Conservation (phyloP, 2,888 invertebrate genomes). For the Meiosimyza decipiens region DNA sequence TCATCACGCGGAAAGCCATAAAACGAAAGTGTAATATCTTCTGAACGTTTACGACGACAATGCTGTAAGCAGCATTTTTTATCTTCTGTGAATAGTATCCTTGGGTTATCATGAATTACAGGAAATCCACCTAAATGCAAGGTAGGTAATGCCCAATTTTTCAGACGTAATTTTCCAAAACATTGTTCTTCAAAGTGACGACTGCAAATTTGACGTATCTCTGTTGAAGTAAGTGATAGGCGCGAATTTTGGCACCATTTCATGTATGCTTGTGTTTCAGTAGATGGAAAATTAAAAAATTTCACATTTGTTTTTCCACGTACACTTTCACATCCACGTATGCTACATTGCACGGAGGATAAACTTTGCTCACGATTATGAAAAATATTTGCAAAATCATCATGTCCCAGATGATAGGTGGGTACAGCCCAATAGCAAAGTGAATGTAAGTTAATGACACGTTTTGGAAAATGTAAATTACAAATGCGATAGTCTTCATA, state of each 20-base stretch:
- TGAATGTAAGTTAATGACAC: slow-evolving; percentile 61
- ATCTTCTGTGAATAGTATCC: slow-evolving; percentile 57
- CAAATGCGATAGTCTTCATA: slow-evolving; percentile 57
- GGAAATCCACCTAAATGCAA: slow-evolving; percentile 59
- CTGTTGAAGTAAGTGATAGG: slow-evolving; percentile 58
- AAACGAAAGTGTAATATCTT: slow-evolving; percentile 59
- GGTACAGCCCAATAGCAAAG: slow-evolving; percentile 63
- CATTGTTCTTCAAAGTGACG: slow-evolving; percentile 61
- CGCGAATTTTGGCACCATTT: slow-evolving; percentile 63
- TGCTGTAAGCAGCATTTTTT: slow-evolving; percentile 60
- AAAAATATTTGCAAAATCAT: slow-evolving; percentile 61
- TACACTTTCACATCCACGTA: slow-evolving; percentile 59
- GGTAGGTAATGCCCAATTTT: slow-evolving; percentile 62
- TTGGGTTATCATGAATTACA: slow-evolving; percentile 59
- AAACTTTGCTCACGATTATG: slow-evolving; percentile 60
- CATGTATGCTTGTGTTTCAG: slow-evolving; percentile 58
- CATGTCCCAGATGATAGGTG: slow-evolving; percentile 60
- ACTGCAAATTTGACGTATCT: slow-evolving; percentile 60
- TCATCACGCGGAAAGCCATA: slow-evolving; percentile 61
- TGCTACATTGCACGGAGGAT: slow-evolving; percentile 56
- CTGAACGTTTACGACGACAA: slow-evolving; percentile 59
- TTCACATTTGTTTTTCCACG: slow-evolving; percentile 61
- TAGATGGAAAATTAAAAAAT: slow-evolving; percentile 59
- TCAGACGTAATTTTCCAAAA: slow-evolving; percentile 60
- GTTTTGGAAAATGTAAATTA: slow-evolving; percentile 62